Evolutionary conservation across 2,113 vertebrate genomes (phyloP).

Genomic region (Clarias batrachus): DNA sequence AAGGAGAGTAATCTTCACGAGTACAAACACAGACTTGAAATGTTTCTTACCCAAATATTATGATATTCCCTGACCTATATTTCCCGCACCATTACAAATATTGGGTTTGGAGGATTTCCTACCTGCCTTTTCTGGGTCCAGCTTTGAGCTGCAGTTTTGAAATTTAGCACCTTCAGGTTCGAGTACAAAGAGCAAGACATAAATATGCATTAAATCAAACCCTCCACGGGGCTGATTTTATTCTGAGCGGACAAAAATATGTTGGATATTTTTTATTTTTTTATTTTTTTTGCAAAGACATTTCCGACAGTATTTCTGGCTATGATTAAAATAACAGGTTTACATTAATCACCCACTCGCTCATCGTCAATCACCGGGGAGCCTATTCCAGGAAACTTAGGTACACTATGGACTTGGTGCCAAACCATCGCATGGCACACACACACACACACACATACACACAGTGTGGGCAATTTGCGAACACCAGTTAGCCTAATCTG

Average conservation of each 20-base stretch:
- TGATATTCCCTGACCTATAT: neutral
- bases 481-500: no score
- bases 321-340: neutral
- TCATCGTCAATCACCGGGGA: no score
- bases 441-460: no score
- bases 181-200: neutral
- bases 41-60: conserved; percentile 7
- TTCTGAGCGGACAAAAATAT: neutral
- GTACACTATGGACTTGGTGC: no score
- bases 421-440: no score
- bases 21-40: conserved; percentile 14
- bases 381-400: no score
- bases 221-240: neutral
- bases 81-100: conserved; percentile 12
- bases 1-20: neutral
- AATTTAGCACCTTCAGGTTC: conserved; percentile 9
- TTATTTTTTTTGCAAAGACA: neutral
- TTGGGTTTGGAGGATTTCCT: conserved; percentile 24
- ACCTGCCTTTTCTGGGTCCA: conserved; percentile 33
- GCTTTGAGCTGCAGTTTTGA: neutral
- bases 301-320: neutral
- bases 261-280: no score
- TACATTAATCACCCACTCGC: no score
- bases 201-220: neutral
- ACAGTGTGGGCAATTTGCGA: no score